Evolutionary conservation across 2,888 invertebrate genomes (phyloP), one percentile per base, ranked within the genome.

Genomic region (Eilema caniola): DNA sequence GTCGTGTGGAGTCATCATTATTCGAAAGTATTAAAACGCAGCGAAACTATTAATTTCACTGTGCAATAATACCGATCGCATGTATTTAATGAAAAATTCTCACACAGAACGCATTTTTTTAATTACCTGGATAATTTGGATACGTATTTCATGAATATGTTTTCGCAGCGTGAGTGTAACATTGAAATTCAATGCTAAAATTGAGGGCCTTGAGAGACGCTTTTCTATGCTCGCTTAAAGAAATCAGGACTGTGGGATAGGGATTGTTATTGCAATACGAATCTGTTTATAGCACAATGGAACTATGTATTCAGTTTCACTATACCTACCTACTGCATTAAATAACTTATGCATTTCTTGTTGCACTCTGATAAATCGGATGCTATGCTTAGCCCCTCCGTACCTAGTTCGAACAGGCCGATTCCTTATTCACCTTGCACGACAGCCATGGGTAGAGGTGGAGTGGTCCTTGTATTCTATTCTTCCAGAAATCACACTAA

Each of bases 1-100:
- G 14, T 59, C 11, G 14, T 24, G 12, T 23, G 24, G 16, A 28
- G 10, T 3, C 20, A 60, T 14, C 28, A 31, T 31, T 60, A 60
- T 31, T 24, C 57, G 57, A 47, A 20, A 47, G 5, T 59, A 56
- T 23, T 23, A 24, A 59, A 59, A 25, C 24, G 59, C 59, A 59
- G 14, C 24, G 60, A 28, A 60, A 60, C 14, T 60, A 28, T 16
- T 31, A 60, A 28, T 60, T 60, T 60, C 60, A 25, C 60, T 60
- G 28, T 28, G 14, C 60, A 16, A 28, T n/a, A n/a, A n/a, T 60
- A 25, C 31, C 31, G 60, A 60, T 59, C 23, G 59, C 60, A 31
- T 31, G 25, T 60, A 28, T 37, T 37, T 37, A 37, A 11, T 37
- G 5, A 11, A 14, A n/a, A 31, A 12, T 60, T 5, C 28, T 25